Percentiles rank a stretch among this genome's conserved stretches.
Evolutionary conservation across 2,113 vertebrate genomes (phyloP).

Genomic region (Seriola aureovittata): DNA sequence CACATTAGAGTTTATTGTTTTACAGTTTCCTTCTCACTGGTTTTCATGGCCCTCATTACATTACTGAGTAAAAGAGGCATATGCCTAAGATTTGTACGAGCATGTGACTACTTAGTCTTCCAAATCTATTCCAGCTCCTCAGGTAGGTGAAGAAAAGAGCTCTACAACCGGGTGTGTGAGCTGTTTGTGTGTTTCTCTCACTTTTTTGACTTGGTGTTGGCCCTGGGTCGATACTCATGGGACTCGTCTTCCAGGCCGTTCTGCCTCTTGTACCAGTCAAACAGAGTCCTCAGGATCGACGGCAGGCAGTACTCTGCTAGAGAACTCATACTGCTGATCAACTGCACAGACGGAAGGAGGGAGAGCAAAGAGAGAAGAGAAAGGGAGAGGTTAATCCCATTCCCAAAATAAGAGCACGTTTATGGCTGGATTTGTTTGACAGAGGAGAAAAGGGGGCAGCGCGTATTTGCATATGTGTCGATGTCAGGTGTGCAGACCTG

Average conservation of each 20-base stretch:
- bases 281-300: conserved; percentile 95
- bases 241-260: conserved; percentile 99
- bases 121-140: not conserved
- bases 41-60: not conserved
- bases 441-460: not conserved
- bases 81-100: no score
- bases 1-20: not conserved
- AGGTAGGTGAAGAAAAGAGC: not conserved
- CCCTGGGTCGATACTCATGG: conserved; percentile 96
- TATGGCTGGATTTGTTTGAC: not conserved
- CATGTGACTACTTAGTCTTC: not conserved
- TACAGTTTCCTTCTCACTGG: not conserved
- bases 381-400: not conserved
- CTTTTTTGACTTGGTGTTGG: conserved; percentile 99
- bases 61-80: no score
- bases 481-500: conserved; percentile 86
- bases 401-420: not conserved
- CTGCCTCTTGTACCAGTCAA: conserved; percentile 99
- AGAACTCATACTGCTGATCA: conserved; percentile 98
- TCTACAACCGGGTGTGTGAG: not conserved
- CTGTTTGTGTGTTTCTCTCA: conserved; percentile 62
- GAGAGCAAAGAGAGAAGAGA: not conserved
- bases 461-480: not conserved
- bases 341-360: conserved; percentile 74
- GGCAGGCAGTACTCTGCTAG: conserved; percentile 98